These are phyloP conservation scores for Paralichthys olivaceus DNA, from an alignment of 2,113 vertebrate species.

Conservation along the genomic window DNA sequence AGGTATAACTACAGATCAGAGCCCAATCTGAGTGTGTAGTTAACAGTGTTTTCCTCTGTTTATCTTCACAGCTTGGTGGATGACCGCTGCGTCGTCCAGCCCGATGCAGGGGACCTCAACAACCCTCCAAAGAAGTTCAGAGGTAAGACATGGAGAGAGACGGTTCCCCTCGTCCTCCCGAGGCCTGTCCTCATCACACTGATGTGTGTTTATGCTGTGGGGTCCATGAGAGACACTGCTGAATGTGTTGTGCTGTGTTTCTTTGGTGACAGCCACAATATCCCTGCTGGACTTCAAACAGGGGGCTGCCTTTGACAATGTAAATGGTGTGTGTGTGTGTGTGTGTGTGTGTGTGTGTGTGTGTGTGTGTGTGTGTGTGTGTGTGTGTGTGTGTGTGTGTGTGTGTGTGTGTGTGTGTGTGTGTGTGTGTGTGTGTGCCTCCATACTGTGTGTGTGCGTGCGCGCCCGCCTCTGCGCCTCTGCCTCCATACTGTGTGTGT, in stretches of 20 bases:
- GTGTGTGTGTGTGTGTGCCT: not conserved
- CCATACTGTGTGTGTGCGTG: conserved; percentile 4
- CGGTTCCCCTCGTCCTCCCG: not conserved
- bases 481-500: conserved; percentile 1
- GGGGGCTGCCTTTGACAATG: conserved; percentile 52
- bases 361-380: conserved; percentile 10
- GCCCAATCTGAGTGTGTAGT: no score
- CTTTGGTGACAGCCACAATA: conserved; percentile 69
- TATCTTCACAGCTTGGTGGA: conserved; percentile 90
- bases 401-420: not conserved
- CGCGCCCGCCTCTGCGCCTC: no score
- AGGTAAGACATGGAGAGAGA: conserved; percentile 82
- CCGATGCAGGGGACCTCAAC: conserved; percentile 95
- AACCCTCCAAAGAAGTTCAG: conserved; percentile 98
- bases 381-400: no score
- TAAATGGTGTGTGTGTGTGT: conserved; percentile 25
- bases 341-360: not conserved
- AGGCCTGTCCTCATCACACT: conserved; percentile 41
- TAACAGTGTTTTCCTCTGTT: conserved; percentile 12
- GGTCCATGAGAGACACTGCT: conserved; percentile 39
- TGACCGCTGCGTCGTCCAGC: conserved; percentile 98
- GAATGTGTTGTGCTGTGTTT: conserved; percentile 67
- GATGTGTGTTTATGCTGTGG: conserved; percentile 56
- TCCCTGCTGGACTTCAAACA: conserved; percentile 67
- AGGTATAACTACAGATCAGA: no score